Base-by-base conservation (phyloP, 2,113 vertebrate species). In the Paratilapia polleni region DNA sequence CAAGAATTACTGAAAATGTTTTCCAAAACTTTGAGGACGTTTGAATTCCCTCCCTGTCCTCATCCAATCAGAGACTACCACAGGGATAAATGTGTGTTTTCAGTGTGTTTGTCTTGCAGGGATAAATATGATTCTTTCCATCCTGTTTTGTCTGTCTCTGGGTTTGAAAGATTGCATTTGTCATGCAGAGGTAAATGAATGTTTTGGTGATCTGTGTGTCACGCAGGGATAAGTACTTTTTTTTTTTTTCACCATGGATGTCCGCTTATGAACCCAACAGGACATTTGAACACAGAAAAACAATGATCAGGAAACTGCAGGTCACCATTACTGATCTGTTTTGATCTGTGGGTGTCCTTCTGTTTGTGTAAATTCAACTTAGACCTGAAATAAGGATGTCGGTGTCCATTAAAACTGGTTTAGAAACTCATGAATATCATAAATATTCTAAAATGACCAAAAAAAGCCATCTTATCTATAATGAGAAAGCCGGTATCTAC, bases 131-230 rank as follows among this genome's bases (percentile, higher is more conserved):
- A 31, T 49, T 74, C 22, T 82, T 43, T 34, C 31, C 11, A 26
- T 9, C 20, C 41, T 63, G 12, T 73, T 70, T 57, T 64, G 58
- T 78, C 20, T 8, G 2, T 57, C 3, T 47, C 24, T 70, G 47
- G 6, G 58, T 78, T 59, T 63, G 17, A 38, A 58, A 54, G 10
- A 12, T 28, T 66, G 34, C 11, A 17, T 86, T 79, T 79, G 5
- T 87, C 76, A 38, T 31, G 59, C 41, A 57, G 87, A 34, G 75
- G n/a, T 22, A 20, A 73, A 79, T 79, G 64, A 60, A 64, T 84
- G 78, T 68, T 80, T 49, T 20, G 24, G 43, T 3, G 8, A 17
- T 73, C 15, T 62, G 77, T 38, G 47, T 24, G 41, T 54, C 68
- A 6, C 14, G 58, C 66, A 61, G 87, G 20, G 81, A 77, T 85